Base-by-base conservation (phyloP, 2,888 invertebrate species). In the Stenodera caucasica region DNA sequence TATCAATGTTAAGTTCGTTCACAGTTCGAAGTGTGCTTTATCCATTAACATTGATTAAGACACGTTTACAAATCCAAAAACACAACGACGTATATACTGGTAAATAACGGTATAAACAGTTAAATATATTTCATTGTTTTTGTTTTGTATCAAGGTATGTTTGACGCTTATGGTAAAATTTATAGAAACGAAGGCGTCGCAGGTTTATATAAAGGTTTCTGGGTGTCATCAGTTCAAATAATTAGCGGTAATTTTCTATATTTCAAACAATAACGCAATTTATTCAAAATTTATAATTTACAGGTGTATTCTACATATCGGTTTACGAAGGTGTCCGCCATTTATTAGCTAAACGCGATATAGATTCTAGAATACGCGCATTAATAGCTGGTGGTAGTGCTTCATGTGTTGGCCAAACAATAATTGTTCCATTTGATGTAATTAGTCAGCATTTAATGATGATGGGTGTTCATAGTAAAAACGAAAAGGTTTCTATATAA, bases 371-470 rank as follows among this genome's bases (percentile, higher is more conserved):
- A 76, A 69, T 89, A 33, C 86, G 91, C 83, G 92, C 96, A 15
- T 84, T 98, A 57, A 83, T 95, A 61, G 96, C 91, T 30, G 98
- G 98, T 2, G 96, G 91, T 0, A 88, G 90, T 72, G 98, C 98
- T 0, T 97, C 97, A 0, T 81, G 95, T 52, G 94, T 96, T 15
- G 93, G 96, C 0, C 98, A 98, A 82, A 96, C 96, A 0, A 91
- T 97, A 58, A 91, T 97, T 64, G 97, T 98, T 56, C 98, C 98
- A 4, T 94, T 98, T 76, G 98, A 98, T 81, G 92, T 98, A 50
- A 86, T 98, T 57, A 96, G 96, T 67, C 98, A 98, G 75, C 98
- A 98, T 77, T 86, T 97, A 57, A 98, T 98, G 96, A 91, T 98
- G 72, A 83, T 96, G 6, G 96, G 96, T 0, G 84, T 75, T 26